These are phyloP conservation scores for Oreochromis spilurus DNA, from an alignment of 2,113 vertebrate genomes.

Conservation along the genomic window DNA sequence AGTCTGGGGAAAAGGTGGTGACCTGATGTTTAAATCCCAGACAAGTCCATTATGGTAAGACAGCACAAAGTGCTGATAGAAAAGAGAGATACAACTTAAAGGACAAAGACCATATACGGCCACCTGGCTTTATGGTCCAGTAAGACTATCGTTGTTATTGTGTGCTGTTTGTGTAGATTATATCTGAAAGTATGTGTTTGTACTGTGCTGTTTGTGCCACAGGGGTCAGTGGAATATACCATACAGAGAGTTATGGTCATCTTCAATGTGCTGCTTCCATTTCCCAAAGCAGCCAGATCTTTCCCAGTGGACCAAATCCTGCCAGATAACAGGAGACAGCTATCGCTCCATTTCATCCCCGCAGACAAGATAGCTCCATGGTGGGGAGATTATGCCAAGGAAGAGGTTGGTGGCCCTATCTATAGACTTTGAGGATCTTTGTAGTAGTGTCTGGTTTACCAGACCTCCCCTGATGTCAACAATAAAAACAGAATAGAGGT, in stretches of 20 bases:
- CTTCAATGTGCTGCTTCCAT: conserved; percentile 14
- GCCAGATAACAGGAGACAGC: conserved; percentile 63
- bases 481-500: conserved; percentile 11
- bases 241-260: conserved; percentile 50
- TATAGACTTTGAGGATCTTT: conserved; percentile 39
- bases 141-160: neutral
- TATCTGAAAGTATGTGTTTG: neutral
- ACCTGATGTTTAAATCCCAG: conserved; percentile 66
- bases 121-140: conserved; percentile 37
- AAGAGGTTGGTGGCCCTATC: conserved; percentile 35
- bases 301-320: conserved; percentile 56
- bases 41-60: conserved; percentile 61
- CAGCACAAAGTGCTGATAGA: conserved; percentile 56
- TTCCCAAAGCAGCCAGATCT: conserved; percentile 43
- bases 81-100: conserved; percentile 43
- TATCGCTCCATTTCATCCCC: conserved; percentile 63
- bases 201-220: neutral
- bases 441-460: conserved; percentile 40
- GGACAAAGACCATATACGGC: conserved; percentile 55
- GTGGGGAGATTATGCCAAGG: conserved; percentile 51
- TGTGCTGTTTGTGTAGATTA: neutral
- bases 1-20: conserved; percentile 45
- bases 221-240: conserved; percentile 23
- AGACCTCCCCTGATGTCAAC: conserved; percentile 34
- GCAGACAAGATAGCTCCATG: conserved; percentile 27